Percentiles rank a stretch among this genome's conserved stretches.
phyloP scores from a whole-genome alignment of 2,797 vertebrate genomes.

The Zalophus californianus region DNA sequence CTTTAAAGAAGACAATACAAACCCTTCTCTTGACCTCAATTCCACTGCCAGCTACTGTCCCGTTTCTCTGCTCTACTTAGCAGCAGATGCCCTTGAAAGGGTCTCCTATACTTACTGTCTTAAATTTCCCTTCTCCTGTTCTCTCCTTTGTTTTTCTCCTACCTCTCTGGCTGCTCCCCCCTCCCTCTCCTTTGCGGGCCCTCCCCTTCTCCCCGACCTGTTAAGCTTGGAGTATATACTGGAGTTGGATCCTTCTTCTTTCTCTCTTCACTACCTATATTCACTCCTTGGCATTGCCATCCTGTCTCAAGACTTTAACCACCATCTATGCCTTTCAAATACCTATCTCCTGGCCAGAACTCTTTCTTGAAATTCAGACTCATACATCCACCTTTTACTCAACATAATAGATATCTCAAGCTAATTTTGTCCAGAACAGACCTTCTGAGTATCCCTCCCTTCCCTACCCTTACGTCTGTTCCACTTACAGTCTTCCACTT shows the following conservation, averaged over 20 bases:
- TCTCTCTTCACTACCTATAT: neutral
- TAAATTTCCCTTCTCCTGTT: neutral
- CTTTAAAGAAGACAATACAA: constrained; percentile 3
- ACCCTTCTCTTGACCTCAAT: neutral
- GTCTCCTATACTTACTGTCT: neutral
- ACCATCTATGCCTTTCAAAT: neutral
- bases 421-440: neutral
- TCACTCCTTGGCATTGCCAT: neutral
- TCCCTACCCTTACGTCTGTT: fast-evolving
- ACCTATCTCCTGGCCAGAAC: neutral
- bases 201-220: neutral
- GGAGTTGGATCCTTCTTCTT: neutral
- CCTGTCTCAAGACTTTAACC: neutral
- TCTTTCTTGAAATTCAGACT: neutral
- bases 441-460: neutral
- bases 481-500: neutral
- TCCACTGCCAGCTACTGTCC: neutral
- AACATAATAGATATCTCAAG: neutral
- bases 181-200: neutral
- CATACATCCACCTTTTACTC: neutral
- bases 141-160: neutral
- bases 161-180: neutral
- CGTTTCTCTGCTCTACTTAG: constrained; percentile 44
- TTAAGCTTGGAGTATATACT: neutral
- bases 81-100: neutral